These are phyloP conservation scores for Mormyrus hasselquistii DNA, from an alignment of 2,797 vertebrate species.

Conservation along the genomic window DNA sequence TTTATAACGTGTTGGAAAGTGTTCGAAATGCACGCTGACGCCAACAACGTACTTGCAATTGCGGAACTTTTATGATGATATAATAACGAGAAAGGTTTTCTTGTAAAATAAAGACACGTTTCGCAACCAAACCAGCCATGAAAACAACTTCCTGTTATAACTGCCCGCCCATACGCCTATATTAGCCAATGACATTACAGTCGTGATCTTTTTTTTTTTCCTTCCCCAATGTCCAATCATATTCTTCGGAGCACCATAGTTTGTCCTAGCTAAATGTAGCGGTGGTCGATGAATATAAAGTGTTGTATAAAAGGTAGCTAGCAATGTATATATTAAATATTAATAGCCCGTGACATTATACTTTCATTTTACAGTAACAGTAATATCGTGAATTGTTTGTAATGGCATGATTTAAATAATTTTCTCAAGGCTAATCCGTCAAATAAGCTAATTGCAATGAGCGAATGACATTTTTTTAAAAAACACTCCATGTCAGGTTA, in stretches of 20 bases:
- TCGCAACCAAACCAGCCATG: background rate
- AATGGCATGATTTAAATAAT: background rate
- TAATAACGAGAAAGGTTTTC: background rate
- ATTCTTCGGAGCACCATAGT: background rate
- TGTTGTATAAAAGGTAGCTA: slow-evolving; percentile 15
- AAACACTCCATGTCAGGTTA: background rate
- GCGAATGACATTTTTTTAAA: background rate
- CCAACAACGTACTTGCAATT: background rate
- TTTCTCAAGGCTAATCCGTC: background rate
- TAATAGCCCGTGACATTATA: background rate
- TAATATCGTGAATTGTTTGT: background rate
- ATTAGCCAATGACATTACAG: slow-evolving; percentile 8
- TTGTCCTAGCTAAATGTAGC: background rate
- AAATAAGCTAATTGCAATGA: background rate
- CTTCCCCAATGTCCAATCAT: background rate
- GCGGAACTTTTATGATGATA: background rate
- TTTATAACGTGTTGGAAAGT: background rate
- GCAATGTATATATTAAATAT: background rate
- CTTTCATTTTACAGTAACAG: background rate
- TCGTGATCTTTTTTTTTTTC: background rate
- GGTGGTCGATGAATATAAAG: background rate
- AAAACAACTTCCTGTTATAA: background rate
- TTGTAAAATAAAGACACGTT: background rate
- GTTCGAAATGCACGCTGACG: background rate
- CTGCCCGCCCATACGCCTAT: background rate